phyloP scores from a whole-genome alignment of 2,797 vertebrate species.

The Gymnoscopelus braueri region DNA sequence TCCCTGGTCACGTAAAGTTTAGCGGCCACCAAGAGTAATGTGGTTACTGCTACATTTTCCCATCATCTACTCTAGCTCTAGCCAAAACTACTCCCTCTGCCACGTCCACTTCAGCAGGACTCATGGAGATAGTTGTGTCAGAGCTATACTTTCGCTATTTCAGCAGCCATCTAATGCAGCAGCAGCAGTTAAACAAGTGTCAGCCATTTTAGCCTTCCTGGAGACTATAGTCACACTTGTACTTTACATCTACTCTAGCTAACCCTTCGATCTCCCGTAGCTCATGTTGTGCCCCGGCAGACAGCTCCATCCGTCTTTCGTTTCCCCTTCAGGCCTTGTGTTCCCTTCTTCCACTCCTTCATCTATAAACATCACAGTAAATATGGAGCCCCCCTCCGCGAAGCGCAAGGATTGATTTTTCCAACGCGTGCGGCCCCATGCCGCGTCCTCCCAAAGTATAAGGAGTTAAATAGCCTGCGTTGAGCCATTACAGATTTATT shows the following conservation, averaged over 20 bases:
- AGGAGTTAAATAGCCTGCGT: slow-evolving; percentile 27
- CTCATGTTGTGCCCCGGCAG: slow-evolving; percentile 15
- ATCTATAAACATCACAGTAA: slow-evolving; percentile 68
- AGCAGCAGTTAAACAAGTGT: too few relatives aligned
- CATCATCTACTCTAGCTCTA: too few relatives aligned
- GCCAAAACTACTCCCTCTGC: too few relatives aligned
- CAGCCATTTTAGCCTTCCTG: too few relatives aligned
- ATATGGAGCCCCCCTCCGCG: slow-evolving; percentile 40
- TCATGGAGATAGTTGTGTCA: slow-evolving; percentile 7
- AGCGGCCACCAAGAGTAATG: too few relatives aligned
- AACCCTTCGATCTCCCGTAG: slow-evolving; percentile 39
- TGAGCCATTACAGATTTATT: slow-evolving; percentile 48
- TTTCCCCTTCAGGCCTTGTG: slow-evolving; percentile 28
- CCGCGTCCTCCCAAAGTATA: slow-evolving; percentile 31
- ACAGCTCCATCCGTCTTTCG: slow-evolving; percentile 65
- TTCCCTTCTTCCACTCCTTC: slow-evolving; percentile 49
- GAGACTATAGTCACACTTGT: too few relatives aligned
- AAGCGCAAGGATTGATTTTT: slow-evolving; percentile 56
- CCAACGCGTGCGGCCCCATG: slow-evolving; percentile 47
- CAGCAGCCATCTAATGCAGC: too few relatives aligned
- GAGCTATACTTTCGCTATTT: too few relatives aligned
- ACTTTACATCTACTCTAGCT: slow-evolving; percentile 32
- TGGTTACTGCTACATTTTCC: too few relatives aligned
- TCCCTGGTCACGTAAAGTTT: too few relatives aligned
- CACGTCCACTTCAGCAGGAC: slow-evolving; percentile 5